A percentile compares a stretch with the other conserved stretches of the same genome.
Conservation (phyloP, 92 coral and sea anemone species). For the Palythoa grandis region DNA sequence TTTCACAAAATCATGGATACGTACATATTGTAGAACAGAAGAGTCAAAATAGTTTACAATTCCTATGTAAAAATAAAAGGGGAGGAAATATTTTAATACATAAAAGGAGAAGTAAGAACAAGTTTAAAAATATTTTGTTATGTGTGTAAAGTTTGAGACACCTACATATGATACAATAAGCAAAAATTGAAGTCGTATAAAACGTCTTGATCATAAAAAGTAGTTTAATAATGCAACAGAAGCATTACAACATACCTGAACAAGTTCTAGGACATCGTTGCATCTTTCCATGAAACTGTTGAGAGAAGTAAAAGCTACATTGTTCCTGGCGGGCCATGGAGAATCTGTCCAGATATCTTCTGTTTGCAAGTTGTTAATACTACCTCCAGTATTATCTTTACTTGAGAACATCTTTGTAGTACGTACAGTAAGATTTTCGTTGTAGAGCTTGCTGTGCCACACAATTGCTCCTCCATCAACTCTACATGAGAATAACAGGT, state of each 20-base stretch:
- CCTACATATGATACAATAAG: neutral
- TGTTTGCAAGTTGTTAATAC: constrained; percentile 62
- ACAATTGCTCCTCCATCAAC: constrained; percentile 88
- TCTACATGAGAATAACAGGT: constrained; percentile 41
- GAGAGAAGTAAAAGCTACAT: constrained; percentile 77
- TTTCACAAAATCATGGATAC: no score
- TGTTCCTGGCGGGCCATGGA: constrained; percentile 98
- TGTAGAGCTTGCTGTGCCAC: constrained; percentile 88
- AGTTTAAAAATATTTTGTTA: no score
- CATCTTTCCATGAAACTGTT: constrained; percentile 99
- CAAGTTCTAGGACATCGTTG: constrained; percentile 96
- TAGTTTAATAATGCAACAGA: no score
- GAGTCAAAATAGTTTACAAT: no score
- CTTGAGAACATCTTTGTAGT: constrained; percentile 74
- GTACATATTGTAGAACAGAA: no score
- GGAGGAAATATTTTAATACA: no score
- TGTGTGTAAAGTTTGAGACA: no score
- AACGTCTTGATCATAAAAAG: neutral
- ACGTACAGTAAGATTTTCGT: constrained; percentile 86
- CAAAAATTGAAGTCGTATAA: neutral
- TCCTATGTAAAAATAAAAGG: no score
- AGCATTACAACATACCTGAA: constrained; percentile 48
- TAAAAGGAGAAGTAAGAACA: no score
- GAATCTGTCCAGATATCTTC: constrained; percentile 93
- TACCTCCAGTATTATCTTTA: constrained; percentile 60